phyloP scores from a whole-genome alignment of 1,140 invertebrate species.

The Zaprionus camerounensis region DNA sequence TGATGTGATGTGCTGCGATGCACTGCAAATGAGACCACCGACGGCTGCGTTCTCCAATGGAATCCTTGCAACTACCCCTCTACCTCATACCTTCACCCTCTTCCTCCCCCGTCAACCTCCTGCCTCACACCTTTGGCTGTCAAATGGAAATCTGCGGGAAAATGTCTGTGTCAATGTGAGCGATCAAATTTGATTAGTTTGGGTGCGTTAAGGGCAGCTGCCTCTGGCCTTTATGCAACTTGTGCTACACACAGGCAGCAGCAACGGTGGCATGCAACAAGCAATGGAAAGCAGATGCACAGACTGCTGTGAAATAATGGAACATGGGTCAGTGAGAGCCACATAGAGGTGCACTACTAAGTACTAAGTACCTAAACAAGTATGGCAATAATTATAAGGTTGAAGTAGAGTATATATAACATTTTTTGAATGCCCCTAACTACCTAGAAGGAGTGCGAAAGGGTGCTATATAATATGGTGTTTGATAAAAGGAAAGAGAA shows the following conservation, averaged over 20 bases:
- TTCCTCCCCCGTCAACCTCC: neutral
- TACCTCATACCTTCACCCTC: neutral
- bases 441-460: no score
- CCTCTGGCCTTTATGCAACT: slow-evolving; percentile 37
- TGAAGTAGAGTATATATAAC: no score
- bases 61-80: neutral
- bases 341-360: no score
- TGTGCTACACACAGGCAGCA: neutral
- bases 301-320: no score
- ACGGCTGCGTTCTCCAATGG: slow-evolving; percentile 4
- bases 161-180: slow-evolving; percentile 68
- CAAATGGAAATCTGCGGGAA: slow-evolving; percentile 51
- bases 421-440: no score
- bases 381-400: no score
- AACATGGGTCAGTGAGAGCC: no score
- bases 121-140: neutral
- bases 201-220: slow-evolving; percentile 57
- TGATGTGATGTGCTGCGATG: slow-evolving; percentile 14
- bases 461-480: no score
- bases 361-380: no score
- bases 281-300: no score
- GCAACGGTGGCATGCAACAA: no score
- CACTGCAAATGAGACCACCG: slow-evolving; percentile 47
- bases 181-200: slow-evolving; percentile 42
- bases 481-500: no score